phyloP scores from a whole-genome alignment of 2,797 vertebrate genomes.

The Pantherophis vulpinus region DNA sequence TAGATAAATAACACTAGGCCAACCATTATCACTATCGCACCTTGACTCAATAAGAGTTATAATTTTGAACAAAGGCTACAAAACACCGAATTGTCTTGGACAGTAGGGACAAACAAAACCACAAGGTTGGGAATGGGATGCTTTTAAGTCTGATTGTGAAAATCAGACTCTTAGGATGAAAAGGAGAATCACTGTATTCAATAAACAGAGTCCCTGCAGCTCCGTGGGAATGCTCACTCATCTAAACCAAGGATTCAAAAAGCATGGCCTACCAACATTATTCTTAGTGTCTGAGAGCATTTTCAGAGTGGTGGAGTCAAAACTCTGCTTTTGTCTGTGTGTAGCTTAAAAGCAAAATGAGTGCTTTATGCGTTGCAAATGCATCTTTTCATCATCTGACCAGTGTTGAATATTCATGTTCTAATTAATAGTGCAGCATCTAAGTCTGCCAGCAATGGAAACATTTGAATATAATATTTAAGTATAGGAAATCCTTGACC shows the following conservation, averaged over 20 bases:
- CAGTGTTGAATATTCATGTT: not conserved
- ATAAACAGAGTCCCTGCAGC: not conserved
- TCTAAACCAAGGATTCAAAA: not conserved
- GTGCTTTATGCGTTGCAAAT: not conserved
- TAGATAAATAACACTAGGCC: not conserved
- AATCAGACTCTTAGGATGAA: not conserved
- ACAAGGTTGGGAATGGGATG: not conserved
- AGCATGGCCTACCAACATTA: not conserved
- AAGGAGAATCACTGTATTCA: not conserved
- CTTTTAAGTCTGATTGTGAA: not conserved
- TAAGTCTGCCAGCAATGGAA: not conserved
- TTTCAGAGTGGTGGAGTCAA: not conserved
- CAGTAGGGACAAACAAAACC: not conserved
- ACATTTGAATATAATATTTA: not conserved
- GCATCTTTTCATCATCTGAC: not conserved
- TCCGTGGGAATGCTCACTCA: not conserved
- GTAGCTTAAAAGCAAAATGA: not conserved
- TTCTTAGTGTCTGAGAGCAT: not conserved
- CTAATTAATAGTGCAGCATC: not conserved
- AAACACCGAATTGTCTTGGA: not conserved
- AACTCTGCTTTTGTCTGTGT: not conserved
- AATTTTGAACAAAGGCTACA: not conserved
- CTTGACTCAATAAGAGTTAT: not conserved
- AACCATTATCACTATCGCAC: not conserved
- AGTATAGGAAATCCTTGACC: not conserved